phyloP scores from a whole-genome alignment of 1,140 invertebrate genomes.

The Sitobion miscanthi region DNA sequence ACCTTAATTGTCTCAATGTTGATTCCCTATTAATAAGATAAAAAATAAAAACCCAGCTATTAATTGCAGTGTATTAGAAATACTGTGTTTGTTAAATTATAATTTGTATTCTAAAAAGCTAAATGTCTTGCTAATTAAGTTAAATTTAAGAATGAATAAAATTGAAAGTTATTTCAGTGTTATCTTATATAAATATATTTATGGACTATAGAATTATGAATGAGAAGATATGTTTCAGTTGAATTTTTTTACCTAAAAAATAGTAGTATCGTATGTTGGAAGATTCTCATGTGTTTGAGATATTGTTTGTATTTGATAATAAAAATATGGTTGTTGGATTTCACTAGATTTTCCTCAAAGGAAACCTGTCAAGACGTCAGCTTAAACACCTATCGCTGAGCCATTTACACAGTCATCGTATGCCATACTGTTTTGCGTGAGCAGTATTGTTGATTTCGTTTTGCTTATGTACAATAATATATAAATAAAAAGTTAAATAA shows the following conservation, averaged over 20 bases:
- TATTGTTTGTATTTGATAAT: conserved; percentile 16
- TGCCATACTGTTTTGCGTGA: conserved; percentile 51
- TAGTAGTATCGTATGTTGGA: neutral
- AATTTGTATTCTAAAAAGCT: neutral
- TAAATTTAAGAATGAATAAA: neutral
- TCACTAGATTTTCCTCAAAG: conserved; percentile 54
- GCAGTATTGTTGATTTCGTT: conserved; percentile 57
- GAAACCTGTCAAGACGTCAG: conserved; percentile 54
- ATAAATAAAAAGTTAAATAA: conserved; percentile 57
- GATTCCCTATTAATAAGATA: neutral
- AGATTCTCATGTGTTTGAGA: neutral
- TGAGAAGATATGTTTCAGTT: neutral
- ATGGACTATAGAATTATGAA: neutral
- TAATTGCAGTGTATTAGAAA: neutral
- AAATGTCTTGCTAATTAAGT: neutral
- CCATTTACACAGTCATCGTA: conserved; percentile 55
- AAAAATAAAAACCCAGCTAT: neutral
- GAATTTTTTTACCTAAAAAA: neutral
- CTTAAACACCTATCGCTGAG: conserved; percentile 53
- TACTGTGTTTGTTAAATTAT: neutral
- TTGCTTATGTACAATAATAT: conserved; percentile 57
- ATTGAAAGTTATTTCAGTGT: neutral
- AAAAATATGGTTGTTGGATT: conserved; percentile 48
- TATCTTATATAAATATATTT: neutral
- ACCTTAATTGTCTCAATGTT: neutral